Evolutionary conservation across 2,113 vertebrate species (phyloP), one percentile per base, ranked within the genome.

Genomic region (Lutjanus erythropterus): DNA sequence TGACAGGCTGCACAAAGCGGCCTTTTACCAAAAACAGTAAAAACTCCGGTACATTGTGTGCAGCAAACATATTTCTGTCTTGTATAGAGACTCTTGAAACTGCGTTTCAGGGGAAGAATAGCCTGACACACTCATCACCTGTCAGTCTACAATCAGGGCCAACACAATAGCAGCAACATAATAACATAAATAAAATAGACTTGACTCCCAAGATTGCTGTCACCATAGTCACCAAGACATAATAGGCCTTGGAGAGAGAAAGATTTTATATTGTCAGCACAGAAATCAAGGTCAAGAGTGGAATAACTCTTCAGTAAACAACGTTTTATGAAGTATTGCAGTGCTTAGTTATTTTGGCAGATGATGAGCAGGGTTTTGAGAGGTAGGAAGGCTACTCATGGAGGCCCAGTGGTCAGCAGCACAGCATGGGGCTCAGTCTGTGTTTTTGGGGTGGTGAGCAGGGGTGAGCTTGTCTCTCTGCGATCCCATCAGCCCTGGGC

Each of bases 401-500:
- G 80, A 80, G 74, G 78, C 66, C 47, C 71, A 80, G 71, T 78
- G 78, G 86, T 88, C 87, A 91, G 77, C 78, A 56, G 75, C 75
- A 2, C 80, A 85, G 74, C 62, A 53, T 86, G 76, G 70, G 71
- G 58, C 70, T 88, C 53, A 68, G 78, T 59, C 59, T 86, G 23
- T 59, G 53, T 84, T 80, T 71, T 69, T 69, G 53, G 68, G 71
- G 52, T 46, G 67, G 59, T 19, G 74, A 27, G 72, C 37, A 65
- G 73, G 83, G 80, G 83, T 52, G 60, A 72, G 66, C 70, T 89
- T 72, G 81, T 88, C 77, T 86, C 77, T 86, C 68, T 81, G 75
- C 70, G 50, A 90, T 88, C 91, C 89, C 91, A 86, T 93, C 87
- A 87, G 77, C 87, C 80, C 87, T 79, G 68, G 68, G 81, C 88